phyloP scores from a whole-genome alignment of 2,888 invertebrate species.

The Augochlorella aurata region DNA sequence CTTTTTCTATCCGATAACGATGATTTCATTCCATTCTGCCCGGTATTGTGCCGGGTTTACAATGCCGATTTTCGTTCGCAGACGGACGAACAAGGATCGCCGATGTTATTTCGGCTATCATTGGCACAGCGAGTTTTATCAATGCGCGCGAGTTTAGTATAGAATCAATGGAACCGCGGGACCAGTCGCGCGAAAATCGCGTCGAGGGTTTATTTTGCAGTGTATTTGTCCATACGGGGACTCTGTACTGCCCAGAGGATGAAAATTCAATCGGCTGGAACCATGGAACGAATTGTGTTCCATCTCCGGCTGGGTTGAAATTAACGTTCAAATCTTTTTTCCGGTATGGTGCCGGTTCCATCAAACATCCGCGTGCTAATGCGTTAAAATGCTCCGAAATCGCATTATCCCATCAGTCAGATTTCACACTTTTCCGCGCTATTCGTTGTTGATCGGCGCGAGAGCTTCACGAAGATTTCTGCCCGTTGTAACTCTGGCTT shows the following conservation, averaged over 20 bases:
- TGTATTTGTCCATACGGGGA: not conserved
- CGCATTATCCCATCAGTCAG: too few relatives aligned
- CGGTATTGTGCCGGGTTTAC: constrained; percentile 17
- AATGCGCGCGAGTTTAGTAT: constrained; percentile 50
- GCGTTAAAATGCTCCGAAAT: too few relatives aligned
- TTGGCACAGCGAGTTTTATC: constrained; percentile 46
- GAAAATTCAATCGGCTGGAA: constrained; percentile 20
- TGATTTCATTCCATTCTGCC: not conserved
- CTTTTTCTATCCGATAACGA: constrained; percentile 8
- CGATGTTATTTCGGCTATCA: constrained; percentile 39
- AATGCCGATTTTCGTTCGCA: constrained; percentile 26
- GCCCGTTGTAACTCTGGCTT: too few relatives aligned
- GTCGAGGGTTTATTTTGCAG: constrained; percentile 52
- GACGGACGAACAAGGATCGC: constrained; percentile 4
- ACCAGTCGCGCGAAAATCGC: constrained; percentile 63
- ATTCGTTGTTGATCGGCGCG: too few relatives aligned
- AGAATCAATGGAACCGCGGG: constrained; percentile 48
- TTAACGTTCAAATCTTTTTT: constrained; percentile 17
- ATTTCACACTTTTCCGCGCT: too few relatives aligned
- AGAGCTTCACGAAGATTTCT: too few relatives aligned
- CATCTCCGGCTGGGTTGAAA: constrained; percentile 9
- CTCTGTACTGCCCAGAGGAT: constrained; percentile 3
- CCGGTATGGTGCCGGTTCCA: not conserved
- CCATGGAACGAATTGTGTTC: constrained; percentile 32
- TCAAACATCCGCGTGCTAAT: too few relatives aligned